A percentile compares a stretch with the other conserved stretches of the same genome.
Conservation (phyloP, 2,888 invertebrate species). For the Theodoxus fluviatilis region DNA sequence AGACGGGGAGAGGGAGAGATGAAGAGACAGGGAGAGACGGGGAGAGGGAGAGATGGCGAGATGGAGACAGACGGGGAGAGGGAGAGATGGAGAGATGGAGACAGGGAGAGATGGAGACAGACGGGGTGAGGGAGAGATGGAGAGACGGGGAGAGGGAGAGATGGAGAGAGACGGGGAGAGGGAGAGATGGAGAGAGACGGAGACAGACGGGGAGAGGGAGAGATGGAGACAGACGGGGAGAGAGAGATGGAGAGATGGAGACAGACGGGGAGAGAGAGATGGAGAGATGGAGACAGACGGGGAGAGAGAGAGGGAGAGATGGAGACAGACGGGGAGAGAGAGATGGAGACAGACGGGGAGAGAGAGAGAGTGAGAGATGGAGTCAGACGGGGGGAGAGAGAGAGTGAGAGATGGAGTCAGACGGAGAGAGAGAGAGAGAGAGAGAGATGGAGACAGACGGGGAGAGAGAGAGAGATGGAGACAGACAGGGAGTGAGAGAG, state of each 20-base stretch:
- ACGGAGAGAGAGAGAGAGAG: background rate
- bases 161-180: background rate
- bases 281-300: constrained; percentile 1
- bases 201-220: constrained; percentile 5
- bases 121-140: background rate
- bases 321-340: background rate
- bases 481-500: constrained; percentile 7
- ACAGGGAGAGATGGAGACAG: background rate
- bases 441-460: constrained; percentile 4
- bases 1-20: background rate
- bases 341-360: constrained; percentile 2
- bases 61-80: background rate
- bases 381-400: background rate
- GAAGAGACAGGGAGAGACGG: background rate
- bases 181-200: background rate
- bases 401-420: background rate
- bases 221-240: background rate
- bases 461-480: background rate
- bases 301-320: background rate
- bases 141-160: constrained; percentile 5
- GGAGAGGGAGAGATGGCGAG: background rate
- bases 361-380: constrained; percentile 1
- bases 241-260: background rate
- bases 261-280: background rate
- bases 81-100: background rate